These are phyloP conservation scores for Rhinoptilus africanus DNA, from an alignment of 2,113 vertebrate species.

Conservation along the genomic window DNA sequence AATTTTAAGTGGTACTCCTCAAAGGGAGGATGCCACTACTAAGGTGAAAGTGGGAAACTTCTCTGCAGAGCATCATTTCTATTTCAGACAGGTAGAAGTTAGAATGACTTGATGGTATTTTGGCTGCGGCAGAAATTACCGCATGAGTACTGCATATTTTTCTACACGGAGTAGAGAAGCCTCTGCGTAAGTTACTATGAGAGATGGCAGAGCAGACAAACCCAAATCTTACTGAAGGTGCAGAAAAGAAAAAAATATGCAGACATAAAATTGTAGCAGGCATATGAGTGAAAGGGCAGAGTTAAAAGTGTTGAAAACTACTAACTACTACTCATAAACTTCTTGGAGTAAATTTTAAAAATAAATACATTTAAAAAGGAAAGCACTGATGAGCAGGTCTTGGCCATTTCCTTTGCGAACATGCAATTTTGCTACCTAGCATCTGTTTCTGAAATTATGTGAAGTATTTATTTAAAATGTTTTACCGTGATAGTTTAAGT, in stretches of 20 bases:
- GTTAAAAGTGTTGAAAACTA: background rate
- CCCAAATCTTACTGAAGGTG: background rate
- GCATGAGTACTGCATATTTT: background rate
- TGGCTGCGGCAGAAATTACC: background rate
- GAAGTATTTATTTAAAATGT: constrained; percentile 62
- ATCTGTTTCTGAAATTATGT: constrained; percentile 69
- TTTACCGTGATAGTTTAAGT: constrained; percentile 34
- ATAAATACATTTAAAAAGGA: no score
- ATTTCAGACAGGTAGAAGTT: background rate
- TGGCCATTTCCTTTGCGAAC: background rate
- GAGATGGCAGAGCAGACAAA: background rate
- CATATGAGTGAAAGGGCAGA: background rate
- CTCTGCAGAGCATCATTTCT: background rate
- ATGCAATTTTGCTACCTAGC: background rate
- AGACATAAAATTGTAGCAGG: background rate
- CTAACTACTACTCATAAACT: background rate
- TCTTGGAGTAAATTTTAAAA: background rate
- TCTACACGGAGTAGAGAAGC: background rate
- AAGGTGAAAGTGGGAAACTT: background rate
- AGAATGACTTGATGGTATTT: background rate
- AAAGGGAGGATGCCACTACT: background rate
- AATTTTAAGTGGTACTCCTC: background rate
- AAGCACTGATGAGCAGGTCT: background rate
- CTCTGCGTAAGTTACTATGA: background rate
- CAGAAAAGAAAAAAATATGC: background rate